These are phyloP conservation scores for Pelusios castaneus DNA, from an alignment of 2,113 vertebrate species.

Conservation along the genomic window DNA sequence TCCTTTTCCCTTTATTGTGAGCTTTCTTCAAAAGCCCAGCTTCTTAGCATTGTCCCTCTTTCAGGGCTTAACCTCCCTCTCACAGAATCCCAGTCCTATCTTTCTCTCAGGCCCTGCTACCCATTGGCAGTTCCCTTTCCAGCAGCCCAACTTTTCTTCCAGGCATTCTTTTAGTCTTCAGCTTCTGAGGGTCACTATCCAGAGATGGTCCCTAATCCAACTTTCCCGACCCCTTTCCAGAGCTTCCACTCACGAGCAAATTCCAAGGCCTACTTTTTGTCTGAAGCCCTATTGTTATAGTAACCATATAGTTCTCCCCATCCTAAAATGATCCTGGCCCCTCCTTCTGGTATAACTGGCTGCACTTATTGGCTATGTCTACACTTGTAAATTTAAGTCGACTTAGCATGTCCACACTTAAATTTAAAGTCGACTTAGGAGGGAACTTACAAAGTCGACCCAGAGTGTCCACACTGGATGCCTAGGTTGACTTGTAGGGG, in stretches of 20 bases:
- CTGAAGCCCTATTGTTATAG: neutral
- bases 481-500: no score
- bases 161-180: neutral
- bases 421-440: no score
- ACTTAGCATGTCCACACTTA: no score
- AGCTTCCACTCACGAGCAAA: neutral
- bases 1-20: neutral
- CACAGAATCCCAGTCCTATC: neutral
- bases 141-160: neutral
- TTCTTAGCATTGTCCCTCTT: neutral
- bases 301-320: neutral
- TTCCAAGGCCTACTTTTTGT: neutral
- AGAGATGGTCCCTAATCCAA: neutral
- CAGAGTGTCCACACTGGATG: no score
- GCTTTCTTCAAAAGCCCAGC: neutral
- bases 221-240: neutral
- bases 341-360: neutral
- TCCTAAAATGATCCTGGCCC: neutral
- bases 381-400: no score
- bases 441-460: no score
- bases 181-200: neutral
- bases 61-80: neutral
- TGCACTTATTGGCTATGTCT: no score
- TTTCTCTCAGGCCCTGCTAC: neutral
- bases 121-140: neutral